These are phyloP conservation scores for Lucilia sericata DNA, from an alignment of 1,140 invertebrate species.

Conservation along the genomic window DNA sequence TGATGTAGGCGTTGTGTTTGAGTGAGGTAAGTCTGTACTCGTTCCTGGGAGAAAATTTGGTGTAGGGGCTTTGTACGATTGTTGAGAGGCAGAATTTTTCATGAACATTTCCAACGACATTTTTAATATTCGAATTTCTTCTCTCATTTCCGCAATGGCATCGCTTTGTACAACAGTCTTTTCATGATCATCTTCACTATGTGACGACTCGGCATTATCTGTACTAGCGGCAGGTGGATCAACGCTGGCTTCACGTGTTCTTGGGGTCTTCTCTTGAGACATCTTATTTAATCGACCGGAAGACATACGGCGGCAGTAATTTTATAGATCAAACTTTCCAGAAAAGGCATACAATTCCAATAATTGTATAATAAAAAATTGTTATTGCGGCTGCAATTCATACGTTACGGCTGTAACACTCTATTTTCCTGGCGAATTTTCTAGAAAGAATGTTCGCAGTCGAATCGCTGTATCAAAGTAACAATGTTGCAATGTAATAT, in stretches of 20 bases:
- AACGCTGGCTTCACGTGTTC: background rate
- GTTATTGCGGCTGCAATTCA: background rate
- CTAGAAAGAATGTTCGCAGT: too few species aligned
- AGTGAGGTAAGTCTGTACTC: too few species aligned
- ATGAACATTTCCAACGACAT: background rate
- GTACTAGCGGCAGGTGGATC: background rate
- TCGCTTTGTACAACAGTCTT: background rate
- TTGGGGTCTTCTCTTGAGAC: background rate
- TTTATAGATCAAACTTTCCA: background rate
- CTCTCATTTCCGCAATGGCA: background rate
- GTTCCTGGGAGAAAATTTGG: too few species aligned
- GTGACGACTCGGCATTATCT: too few species aligned
- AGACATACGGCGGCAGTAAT: background rate
- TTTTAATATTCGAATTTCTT: background rate
- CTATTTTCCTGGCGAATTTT: too few species aligned
- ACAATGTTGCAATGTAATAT: too few species aligned
- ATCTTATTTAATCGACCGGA: background rate
- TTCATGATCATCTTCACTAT: background rate
- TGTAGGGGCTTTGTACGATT: background rate
- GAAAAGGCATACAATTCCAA: background rate
- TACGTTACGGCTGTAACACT: background rate
- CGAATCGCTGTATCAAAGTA: too few species aligned
- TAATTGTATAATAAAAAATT: background rate
- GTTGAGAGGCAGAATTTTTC: background rate
- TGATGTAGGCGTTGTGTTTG: too few species aligned